Evolutionary conservation across 2,113 vertebrate genomes (phyloP), one percentile per base, ranked within the genome.

Genomic region (Scophthalmus maximus): DNA sequence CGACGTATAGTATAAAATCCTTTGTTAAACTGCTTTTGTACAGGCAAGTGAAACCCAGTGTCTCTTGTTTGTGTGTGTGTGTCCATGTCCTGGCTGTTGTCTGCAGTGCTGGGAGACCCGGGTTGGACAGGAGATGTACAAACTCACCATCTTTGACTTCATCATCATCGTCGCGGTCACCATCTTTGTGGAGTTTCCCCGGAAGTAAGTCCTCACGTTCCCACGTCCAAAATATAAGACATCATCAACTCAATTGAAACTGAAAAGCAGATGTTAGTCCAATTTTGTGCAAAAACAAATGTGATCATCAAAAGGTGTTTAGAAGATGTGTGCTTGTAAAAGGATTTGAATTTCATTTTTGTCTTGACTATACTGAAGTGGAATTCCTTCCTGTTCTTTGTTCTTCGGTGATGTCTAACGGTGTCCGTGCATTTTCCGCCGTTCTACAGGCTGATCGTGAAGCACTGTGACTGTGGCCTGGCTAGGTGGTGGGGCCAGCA

Each of bases 111-210:
- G 98, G 98, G 98, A 99, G 86, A 94, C 97, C 18, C 94, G 94
- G 10, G 95, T 99, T 29, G 98, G 98, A 10, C 96, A 95, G 89
- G 98, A 99, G 87, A 99, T 99, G 98, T 99, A 99, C 88, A 99
- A 99, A 74, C 94, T 99, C 59, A 95, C 95, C 90, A 95, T 99
- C 77, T 98, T 99, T 73, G 97, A 99, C 91, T 95, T 99, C 84
- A 92, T 99, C 84, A 95, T 96, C 66, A 96, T 97, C 71, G 68
- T 93, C 5, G 91, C 95, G 0, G 83, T 94, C 85, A 95, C 93
- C 0, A 58, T 98, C 6, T 96, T 98, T 68, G 63, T 97, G 67
- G 95, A 98, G 72, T 98, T 97, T 81, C 98, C 98, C 36, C 93
- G 97, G 80, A 99, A 94, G 98, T 99, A 92, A 91, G 96, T 94